Base-by-base conservation (phyloP, 2,888 invertebrate genomes). In the Quadroppia sp. region DNA sequence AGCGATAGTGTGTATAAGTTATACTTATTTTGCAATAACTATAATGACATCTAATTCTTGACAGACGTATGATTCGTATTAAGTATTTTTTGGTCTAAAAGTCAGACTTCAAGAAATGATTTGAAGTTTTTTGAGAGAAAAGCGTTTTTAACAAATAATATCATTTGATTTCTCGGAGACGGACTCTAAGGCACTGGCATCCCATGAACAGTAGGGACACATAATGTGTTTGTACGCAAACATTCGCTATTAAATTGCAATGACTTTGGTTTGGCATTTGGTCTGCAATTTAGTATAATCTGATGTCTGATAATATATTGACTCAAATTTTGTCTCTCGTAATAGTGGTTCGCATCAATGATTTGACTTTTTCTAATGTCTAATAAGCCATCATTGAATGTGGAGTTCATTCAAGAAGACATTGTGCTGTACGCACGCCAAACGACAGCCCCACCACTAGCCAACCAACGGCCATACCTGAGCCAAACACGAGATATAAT, bases 281-380 rank as follows among this genome's bases (percentile, higher is more conserved):
- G 69, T 69, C 42, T 69, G 45, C 69, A 69, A 69, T 69, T 69
- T 69, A 28, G 25, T 69, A 42, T 69, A 69, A 69, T 69, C 17
- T 69, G 45, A 45, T 69, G 69, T 69, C 69, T 28, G 20, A 36
- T n/a, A 32, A 45, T 42, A 67, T 67, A 45, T 69, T 69, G 25
- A 3, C 25, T 42, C 3, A 45, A 69, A 36, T 40, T 64, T 69
- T 69, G 42, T 45, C 17, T 45, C 69, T 25, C 20, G 20, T 64
- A 45, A 42, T 69, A 45, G 69, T 69, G 42, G 32, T 30, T 40
- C 40, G 64, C 36, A 23, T 30, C 56, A 28, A 56, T 56, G 56
- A 56, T 56, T 40, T 11, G 11, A 40, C 40, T 23, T 36, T 45
- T 17, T 45, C 45, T 7, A 23, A 45, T 15, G 25, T 20, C 69